Conservation (phyloP, 2,888 invertebrate species). For the Sthenelais limicola region DNA sequence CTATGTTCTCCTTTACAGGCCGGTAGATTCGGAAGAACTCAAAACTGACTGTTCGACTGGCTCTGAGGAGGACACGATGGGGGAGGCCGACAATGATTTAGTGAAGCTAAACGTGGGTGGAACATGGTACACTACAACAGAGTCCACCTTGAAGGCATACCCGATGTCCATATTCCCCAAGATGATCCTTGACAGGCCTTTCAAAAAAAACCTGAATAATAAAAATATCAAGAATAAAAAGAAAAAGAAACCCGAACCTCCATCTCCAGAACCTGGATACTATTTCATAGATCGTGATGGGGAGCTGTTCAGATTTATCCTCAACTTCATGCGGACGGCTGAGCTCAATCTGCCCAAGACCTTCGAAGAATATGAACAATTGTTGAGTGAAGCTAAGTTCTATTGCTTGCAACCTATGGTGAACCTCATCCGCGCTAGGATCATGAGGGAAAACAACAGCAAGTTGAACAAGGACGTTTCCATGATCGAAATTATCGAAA, state of each 20-base stretch:
- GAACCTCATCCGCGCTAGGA: conserved; percentile 50
- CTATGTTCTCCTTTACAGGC: too few species aligned
- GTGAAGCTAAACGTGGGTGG: conserved; percentile 97
- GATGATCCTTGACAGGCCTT: conserved; percentile 77
- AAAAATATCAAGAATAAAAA: background rate
- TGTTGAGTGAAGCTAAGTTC: conserved; percentile 75
- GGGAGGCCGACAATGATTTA: conserved; percentile 68
- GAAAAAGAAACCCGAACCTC: conserved; percentile 14
- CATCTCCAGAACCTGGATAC: conserved; percentile 69
- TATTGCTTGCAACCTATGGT: conserved; percentile 82
- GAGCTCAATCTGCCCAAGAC: conserved; percentile 92
- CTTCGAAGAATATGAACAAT: conserved; percentile 80
- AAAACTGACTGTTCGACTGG: too few species aligned
- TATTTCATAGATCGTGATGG: conserved; percentile 96
- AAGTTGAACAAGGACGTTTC: conserved; percentile 21
- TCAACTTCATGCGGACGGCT: conserved; percentile 92
- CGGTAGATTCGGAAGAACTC: too few species aligned
- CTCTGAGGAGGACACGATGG: conserved; percentile 15
- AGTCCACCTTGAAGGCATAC: conserved; percentile 86
- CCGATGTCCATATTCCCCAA: conserved; percentile 84
- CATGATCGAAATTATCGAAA: conserved; percentile 37
- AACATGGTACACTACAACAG: conserved; percentile 91
- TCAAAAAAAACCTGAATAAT: conserved; percentile 21
- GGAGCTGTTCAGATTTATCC: conserved; percentile 94
- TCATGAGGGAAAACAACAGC: conserved; percentile 7